Base-by-base conservation (phyloP, 2,113 vertebrate genomes). In the Cyphomyrus plagiostoma region DNA sequence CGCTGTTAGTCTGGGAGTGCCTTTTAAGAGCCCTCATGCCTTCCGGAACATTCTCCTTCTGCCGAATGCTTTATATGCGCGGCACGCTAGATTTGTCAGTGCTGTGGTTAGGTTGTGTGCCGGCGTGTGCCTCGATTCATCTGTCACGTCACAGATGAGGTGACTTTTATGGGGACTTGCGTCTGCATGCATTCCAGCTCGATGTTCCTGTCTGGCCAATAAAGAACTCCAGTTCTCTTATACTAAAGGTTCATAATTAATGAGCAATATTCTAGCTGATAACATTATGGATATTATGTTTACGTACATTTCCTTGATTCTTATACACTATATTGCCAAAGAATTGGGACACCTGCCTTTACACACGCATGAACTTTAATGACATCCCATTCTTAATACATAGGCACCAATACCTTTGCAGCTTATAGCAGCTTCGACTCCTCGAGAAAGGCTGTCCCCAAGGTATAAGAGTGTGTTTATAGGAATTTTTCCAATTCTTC, bases 51-150 rank as follows among this genome's bases (percentile, higher is more conserved):
- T 89, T 89, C 91, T 91, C 90, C 91, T 92, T 90, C 90, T 88
- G n/a, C 46, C 85, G 90, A 52, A 49, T 86, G 90, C 62, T 82
- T 87, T 77, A 58, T 82, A 89, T 62, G 89, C 90, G 62, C 87
- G 88, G 89, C 90, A 92, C 87, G 88, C 77, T 74, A 89, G 86
- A 91, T 92, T 91, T 92, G 88, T 93, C 23, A 89, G 85, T 17
- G 15, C 50, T 26, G 80, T 88, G 66, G 88, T 50, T 88, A 49
- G 39, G 52, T 50, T 77, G 89, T 50, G 66, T 39, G 45, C 85
- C 70, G 8, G 39, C 39, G 90, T 58, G 88, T 88, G 74, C 46
- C 45, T 53, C 48, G 56, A 89, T 89, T 89, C 42, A 87, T 92
- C 84, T 62, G 45, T 85, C 48, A 39, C 23, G 1, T 35, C n/a